Conservation (phyloP, 2,888 invertebrate genomes). For the Acanthoscelides obtectus region DNA sequence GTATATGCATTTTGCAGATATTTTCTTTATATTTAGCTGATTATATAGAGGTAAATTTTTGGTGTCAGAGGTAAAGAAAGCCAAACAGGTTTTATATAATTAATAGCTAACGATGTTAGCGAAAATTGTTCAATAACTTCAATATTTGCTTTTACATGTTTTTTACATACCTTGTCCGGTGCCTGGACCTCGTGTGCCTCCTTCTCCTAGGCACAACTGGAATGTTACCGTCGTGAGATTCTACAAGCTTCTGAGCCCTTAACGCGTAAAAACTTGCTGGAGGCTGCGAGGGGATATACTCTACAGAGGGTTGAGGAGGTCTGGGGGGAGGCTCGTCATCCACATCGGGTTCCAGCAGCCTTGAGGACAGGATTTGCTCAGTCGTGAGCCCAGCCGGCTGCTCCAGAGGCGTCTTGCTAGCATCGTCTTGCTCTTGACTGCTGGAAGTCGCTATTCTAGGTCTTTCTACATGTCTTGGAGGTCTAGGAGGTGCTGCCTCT, state of each 20-base stretch:
- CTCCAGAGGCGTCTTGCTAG: neutral
- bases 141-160: too few species aligned
- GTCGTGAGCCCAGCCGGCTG: neutral
- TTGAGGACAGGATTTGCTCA: constrained; percentile 7
- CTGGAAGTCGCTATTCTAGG: neutral
- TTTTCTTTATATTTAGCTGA: too few species aligned
- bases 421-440: neutral
- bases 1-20: too few species aligned
- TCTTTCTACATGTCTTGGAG: constrained; percentile 4
- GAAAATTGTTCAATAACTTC: too few species aligned
- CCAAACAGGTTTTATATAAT: too few species aligned
- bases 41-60: too few species aligned
- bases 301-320: constrained; percentile 43
- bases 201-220: constrained; percentile 48
- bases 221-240: constrained; percentile 41
- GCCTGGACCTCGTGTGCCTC: constrained; percentile 42
- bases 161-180: constrained; percentile 16
- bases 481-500: constrained; percentile 5
- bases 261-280: constrained; percentile 44
- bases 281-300: constrained; percentile 44
- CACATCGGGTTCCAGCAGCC: constrained; percentile 32
- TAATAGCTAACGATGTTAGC: too few species aligned
- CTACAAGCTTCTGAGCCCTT: constrained; percentile 39
- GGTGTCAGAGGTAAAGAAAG: too few species aligned
- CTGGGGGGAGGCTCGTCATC: constrained; percentile 42